Conservation (phyloP, 2,888 invertebrate genomes). For the Mechanitis messenoides region DNA sequence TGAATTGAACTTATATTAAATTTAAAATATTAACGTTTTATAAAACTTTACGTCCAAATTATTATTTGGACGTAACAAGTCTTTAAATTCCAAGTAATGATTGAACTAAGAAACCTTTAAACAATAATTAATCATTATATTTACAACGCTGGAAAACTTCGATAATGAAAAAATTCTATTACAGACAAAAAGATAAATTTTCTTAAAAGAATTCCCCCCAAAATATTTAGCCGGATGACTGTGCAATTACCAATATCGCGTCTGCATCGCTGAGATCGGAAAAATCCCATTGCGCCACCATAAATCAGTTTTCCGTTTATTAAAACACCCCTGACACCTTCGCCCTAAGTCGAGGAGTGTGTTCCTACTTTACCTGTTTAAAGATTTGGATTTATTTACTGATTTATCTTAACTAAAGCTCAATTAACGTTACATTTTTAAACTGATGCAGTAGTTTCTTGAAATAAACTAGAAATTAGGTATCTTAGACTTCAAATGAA, state of each 20-base stretch:
- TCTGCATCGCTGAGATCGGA: conserved; percentile 46
- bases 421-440: too few species aligned
- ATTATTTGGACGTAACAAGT: too few species aligned
- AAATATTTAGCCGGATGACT: conserved; percentile 50
- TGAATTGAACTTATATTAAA: too few species aligned
- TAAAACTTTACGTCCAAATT: too few species aligned
- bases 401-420: too few species aligned
- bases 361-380: background rate
- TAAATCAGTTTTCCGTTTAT: conserved; percentile 70
- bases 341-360: background rate
- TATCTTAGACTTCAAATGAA: too few species aligned
- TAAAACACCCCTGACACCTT: conserved; percentile 48
- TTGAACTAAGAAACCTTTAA: background rate
- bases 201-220: conserved; percentile 22
- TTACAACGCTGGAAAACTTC: conserved; percentile 8
- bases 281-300: conserved; percentile 56
- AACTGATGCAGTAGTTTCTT: too few species aligned
- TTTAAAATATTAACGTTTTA: too few species aligned
- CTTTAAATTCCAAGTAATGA: background rate
- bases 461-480: too few species aligned
- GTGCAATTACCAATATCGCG: conserved; percentile 57
- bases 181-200: conserved; percentile 21
- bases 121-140: conserved; percentile 12
- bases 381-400: background rate
- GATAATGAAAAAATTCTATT: conserved; percentile 23